Evolutionary conservation across 2,113 vertebrate species (phyloP), one percentile per base, ranked within the genome.

Genomic region (Ophiodon elongatus): DNA sequence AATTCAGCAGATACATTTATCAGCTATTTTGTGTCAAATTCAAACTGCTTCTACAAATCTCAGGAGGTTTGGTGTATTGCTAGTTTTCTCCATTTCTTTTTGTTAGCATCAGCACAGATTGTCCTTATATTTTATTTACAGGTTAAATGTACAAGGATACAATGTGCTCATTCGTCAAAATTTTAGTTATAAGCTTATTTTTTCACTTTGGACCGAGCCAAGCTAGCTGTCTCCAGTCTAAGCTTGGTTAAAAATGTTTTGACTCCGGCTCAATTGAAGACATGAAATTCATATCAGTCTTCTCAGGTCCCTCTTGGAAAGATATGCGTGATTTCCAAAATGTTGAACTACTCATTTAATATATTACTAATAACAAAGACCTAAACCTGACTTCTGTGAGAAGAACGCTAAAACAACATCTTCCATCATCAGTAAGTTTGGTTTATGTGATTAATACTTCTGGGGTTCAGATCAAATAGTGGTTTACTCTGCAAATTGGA

Each of bases 381-480:
- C 75, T 82, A 41, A 84, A 84, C 10, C 23, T 74, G 21, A 82
- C 71, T 70, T 80, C 25, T 64, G 50, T 66, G 71, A 8, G 29
- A 52, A 79, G 27, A 79, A 23, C 50, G 23, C 65, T 73, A 25
- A 76, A 79, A 85, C 31, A 76, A 62, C 68, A 67, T 69, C 83
- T 45, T 79, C 56, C 75, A 76, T 90, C 73, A 79, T 76, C 63
- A 23, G 50, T 79, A 41, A 45, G 52, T 83, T 85, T 43, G 35
- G 23, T 76, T 83, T 71, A 68, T 86, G 65, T 92, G 76, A 91
- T 89, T 68, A 56, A 89, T 82, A 80, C 73, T 73, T 87, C 31
- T 72, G 85, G 54, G 73, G 69, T 88, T 89, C 88, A 65, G 66
- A 85, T 82, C 66, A 86, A 89, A 85, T 71, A 41, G 31, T 74